A percentile compares a stretch with the other conserved stretches of the same genome.
phyloP scores from a whole-genome alignment of 2,113 vertebrate genomes.

The Polypterus bichir region DNA sequence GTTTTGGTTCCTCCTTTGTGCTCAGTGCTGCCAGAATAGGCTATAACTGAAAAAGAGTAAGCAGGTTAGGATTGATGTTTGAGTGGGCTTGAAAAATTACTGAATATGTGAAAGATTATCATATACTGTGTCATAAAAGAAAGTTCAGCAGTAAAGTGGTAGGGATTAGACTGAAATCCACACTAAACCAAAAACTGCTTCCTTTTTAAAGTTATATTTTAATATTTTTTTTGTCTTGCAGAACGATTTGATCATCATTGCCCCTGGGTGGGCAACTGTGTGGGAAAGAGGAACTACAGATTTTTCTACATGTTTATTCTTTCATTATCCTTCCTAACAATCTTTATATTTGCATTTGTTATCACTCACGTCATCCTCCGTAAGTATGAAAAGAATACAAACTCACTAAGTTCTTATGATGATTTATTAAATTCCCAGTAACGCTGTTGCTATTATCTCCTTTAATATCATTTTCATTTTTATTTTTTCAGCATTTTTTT shows the following conservation, averaged over 20 bases:
- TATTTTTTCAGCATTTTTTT: conserved; percentile 16
- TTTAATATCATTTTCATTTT: conserved; percentile 27
- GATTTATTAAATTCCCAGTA: no score
- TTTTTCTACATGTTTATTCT: conserved; percentile 99
- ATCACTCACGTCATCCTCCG: conserved; percentile 92
- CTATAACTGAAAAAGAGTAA: no score
- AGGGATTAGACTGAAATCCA: no score
- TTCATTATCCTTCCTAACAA: conserved; percentile 96
- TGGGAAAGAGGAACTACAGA: conserved; percentile 98
- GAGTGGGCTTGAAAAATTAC: no score
- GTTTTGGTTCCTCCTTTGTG: no score
- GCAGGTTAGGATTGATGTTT: no score
- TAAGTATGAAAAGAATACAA: conserved; percentile 61
- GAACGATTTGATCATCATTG: conserved; percentile 98
- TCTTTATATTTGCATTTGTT: conserved; percentile 97
- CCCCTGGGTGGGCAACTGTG: conserved; percentile 98
- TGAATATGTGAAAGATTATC: no score
- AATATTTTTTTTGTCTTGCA: conserved; percentile 45
- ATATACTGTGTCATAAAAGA: no score
- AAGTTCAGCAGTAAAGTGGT: no score
- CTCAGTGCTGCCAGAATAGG: no score
- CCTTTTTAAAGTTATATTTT: background rate
- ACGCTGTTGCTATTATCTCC: background rate
- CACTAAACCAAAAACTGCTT: no score
- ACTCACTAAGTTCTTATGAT: no score